Conservation (phyloP, 2,113 vertebrate genomes). For the Furnarius figulus region DNA sequence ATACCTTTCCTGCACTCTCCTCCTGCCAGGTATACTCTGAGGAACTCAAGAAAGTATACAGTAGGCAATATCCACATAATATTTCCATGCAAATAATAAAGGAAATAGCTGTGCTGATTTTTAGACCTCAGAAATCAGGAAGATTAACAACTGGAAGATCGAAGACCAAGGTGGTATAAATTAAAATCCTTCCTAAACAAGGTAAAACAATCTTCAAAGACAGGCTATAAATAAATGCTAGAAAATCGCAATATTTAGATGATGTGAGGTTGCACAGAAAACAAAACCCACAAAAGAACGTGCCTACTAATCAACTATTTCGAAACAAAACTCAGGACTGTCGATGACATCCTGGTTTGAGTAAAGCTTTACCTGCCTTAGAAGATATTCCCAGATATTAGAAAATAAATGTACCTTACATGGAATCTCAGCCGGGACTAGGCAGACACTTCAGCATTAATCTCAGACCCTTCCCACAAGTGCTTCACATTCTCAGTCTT, state of each 20-base stretch:
- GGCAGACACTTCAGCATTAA: background rate
- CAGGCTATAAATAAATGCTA: background rate
- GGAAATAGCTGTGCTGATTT: background rate
- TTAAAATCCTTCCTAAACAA: background rate
- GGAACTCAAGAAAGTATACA: background rate
- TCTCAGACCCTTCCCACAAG: background rate
- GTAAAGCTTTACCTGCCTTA: background rate
- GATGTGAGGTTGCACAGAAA: background rate
- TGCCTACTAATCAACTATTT: background rate
- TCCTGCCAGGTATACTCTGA: background rate
- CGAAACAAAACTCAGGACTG: background rate
- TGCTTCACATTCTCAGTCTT: background rate
- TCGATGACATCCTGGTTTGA: rapidly evolving
- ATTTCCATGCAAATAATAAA: background rate
- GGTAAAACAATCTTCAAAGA: background rate
- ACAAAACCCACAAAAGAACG: background rate
- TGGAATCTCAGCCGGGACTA: background rate
- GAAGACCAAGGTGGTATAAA: background rate
- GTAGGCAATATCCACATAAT: background rate
- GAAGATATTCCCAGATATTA: background rate
- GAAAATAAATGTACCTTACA: background rate
- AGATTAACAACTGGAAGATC: background rate
- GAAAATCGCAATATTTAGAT: background rate
- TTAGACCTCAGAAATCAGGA: background rate
- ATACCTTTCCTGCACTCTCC: background rate